A percentile compares a stretch with the other conserved stretches of the same genome.
These are phyloP conservation scores for Pseudomyrmex sp. DNA, from an alignment of 1,140 invertebrate genomes.

Conservation along the genomic window DNA sequence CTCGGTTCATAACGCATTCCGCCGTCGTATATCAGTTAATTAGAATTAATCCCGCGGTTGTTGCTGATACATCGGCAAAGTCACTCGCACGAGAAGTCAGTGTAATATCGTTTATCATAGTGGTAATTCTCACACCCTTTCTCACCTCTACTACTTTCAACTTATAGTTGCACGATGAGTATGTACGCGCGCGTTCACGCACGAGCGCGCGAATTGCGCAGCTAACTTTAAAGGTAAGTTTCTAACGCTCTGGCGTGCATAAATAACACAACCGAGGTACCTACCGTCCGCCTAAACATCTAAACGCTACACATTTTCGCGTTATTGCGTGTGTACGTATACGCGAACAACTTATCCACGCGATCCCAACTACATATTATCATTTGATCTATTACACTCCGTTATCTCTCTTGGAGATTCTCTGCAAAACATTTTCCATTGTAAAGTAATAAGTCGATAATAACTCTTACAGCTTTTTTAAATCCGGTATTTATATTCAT, in stretches of 20 bases:
- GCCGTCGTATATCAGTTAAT: constrained; percentile 54
- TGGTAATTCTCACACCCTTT: neutral
- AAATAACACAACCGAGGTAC: constrained; percentile 64
- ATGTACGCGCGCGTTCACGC: constrained; percentile 4
- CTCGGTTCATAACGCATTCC: neutral
- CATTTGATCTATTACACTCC: constrained; percentile 2
- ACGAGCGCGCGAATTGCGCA: constrained; percentile 46
- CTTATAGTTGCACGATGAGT: constrained; percentile 39
- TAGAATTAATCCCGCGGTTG: constrained; percentile 66
- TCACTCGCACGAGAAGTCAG: constrained; percentile 61
- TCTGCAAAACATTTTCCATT: constrained; percentile 5
- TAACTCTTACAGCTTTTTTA: no score
- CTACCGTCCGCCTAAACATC: neutral
- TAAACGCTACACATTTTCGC: constrained; percentile 33
- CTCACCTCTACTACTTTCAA: constrained; percentile 22
- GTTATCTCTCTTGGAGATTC: constrained; percentile 15
- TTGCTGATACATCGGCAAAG: constrained; percentile 64
- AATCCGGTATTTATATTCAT: neutral
- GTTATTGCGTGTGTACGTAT: constrained; percentile 40
- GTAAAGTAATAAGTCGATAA: neutral
- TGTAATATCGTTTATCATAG: constrained; percentile 67
- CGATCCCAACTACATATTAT: constrained; percentile 7
- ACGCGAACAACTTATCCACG: constrained; percentile 37
- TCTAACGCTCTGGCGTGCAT: constrained; percentile 63
- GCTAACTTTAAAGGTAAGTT: constrained; percentile 71